Evolutionary conservation across 2,113 vertebrate species (phyloP).

Genomic region (Coturnix japonica): DNA sequence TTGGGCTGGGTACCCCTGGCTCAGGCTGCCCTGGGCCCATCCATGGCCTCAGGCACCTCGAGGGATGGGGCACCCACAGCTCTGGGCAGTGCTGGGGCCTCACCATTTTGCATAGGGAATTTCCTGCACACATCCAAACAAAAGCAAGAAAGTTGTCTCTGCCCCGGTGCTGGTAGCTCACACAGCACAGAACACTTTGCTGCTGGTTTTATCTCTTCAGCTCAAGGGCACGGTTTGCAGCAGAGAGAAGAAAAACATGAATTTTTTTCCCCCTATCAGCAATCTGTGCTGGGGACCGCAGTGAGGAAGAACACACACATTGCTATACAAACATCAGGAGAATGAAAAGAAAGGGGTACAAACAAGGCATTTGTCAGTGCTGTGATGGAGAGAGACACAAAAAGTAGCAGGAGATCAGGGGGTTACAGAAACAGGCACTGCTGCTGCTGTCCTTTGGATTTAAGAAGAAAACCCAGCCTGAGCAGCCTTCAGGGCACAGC

Average conservation of each 20-base stretch:
- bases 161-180: rapidly evolving
- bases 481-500: neutral
- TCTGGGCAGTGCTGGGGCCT: too few species aligned
- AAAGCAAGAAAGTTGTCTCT: neutral
- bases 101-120: neutral
- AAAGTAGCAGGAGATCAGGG: neutral
- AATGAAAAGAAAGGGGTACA: neutral
- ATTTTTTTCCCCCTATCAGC: neutral
- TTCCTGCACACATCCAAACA: neutral
- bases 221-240: neutral
- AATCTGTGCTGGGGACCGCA: neutral
- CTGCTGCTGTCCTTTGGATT: neutral
- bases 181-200: neutral
- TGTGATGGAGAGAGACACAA: neutral
- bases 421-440: neutral
- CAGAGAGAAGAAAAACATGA: neutral
- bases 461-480: neutral
- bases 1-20: too few species aligned
- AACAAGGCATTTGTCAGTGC: neutral
- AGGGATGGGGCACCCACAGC: too few species aligned
- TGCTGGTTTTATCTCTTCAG: neutral
- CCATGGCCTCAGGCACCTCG: too few species aligned
- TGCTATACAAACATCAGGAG: neutral
- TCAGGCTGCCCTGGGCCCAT: neutral
- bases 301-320: neutral